A percentile compares a stretch with the other conserved stretches of the same genome.
Evolutionary conservation across 2,888 invertebrate species (phyloP).

Genomic region (Acronicta alni): DNA sequence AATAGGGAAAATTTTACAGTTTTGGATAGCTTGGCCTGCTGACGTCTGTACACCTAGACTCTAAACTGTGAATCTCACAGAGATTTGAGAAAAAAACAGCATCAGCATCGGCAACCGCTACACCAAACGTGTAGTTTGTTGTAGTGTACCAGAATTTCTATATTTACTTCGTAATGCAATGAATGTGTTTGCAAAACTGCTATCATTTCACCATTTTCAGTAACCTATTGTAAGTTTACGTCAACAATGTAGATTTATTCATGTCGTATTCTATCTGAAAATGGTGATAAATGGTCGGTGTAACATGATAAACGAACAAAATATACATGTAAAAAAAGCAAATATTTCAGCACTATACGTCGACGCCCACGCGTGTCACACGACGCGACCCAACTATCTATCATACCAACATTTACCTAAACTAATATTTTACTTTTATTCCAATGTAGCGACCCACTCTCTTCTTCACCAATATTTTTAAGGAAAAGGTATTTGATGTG

Average conservation of each 20-base stretch:
- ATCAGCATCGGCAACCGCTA: too few species aligned
- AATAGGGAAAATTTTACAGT: too few species aligned
- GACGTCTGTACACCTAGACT: too few species aligned
- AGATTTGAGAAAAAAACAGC: too few species aligned
- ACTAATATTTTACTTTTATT: constrained; percentile 38
- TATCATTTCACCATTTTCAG: too few species aligned
- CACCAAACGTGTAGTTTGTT: too few species aligned
- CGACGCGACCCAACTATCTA: constrained; percentile 31
- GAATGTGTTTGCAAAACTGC: too few species aligned
- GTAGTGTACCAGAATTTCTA: too few species aligned
- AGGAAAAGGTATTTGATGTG: neutral
- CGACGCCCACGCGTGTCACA: constrained; percentile 24
- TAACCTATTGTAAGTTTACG: too few species aligned
- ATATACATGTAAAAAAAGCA: constrained; percentile 29
- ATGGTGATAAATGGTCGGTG: constrained; percentile 30
- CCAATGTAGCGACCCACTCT: neutral
- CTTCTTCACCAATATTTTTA: constrained; percentile 1
- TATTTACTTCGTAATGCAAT: too few species aligned
- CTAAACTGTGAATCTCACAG: too few species aligned
- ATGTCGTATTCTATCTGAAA: constrained; percentile 9
- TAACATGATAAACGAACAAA: constrained; percentile 33
- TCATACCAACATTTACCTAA: constrained; percentile 46
- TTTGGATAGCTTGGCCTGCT: too few species aligned
- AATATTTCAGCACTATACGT: constrained; percentile 32
- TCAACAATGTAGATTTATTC: constrained; percentile 16